These are phyloP conservation scores for Notechis scutatus DNA, from an alignment of 2,113 vertebrate genomes.

Conservation along the genomic window DNA sequence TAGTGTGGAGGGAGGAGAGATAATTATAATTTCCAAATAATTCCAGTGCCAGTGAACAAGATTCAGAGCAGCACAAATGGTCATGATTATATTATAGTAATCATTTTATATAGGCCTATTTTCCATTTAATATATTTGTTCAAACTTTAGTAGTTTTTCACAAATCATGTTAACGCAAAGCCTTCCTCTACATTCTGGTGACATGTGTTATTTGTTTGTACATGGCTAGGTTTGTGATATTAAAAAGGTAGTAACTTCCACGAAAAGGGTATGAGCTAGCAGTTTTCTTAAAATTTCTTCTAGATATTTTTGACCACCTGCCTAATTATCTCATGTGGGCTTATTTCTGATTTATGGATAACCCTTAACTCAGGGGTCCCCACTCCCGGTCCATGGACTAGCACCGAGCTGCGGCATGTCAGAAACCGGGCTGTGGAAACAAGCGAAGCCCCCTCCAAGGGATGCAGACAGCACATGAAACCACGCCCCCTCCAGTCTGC, in stretches of 20 bases:
- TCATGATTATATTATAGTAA: background rate
- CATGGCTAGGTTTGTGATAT: conserved; percentile 21
- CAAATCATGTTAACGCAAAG: background rate
- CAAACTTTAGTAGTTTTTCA: background rate
- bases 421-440: no score
- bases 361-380: background rate
- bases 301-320: conserved; percentile 56
- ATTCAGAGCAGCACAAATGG: background rate
- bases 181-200: background rate
- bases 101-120: background rate
- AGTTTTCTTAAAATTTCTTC: conserved; percentile 41
- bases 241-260: conserved; percentile 25
- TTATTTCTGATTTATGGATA: conserved; percentile 50
- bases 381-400: no score
- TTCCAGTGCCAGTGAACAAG: background rate
- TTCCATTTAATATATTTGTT: background rate
- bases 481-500: no score
- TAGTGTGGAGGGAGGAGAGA: background rate
- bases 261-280: conserved; percentile 32
- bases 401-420: no score
- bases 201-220: background rate
- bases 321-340: conserved; percentile 54
- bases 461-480: no score
- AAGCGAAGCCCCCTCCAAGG: no score
- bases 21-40: background rate